phyloP scores from a whole-genome alignment of 2,113 vertebrate species.

The Larimichthys polyactis region DNA sequence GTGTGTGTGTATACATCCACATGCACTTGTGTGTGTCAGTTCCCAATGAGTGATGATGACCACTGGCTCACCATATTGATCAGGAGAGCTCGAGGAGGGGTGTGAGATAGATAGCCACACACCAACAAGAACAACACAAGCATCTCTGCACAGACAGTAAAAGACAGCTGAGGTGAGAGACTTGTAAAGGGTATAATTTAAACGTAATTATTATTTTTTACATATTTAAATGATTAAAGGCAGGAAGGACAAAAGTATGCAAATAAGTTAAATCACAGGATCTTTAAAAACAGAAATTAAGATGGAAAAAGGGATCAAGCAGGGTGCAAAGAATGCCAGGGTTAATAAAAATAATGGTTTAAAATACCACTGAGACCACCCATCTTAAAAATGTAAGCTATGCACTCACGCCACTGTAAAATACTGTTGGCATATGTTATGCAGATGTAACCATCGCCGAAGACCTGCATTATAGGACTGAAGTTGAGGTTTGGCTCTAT shows the following conservation, averaged over 20 bases:
- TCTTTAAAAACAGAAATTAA: constrained; percentile 50
- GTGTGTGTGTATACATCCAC: constrained; percentile 37
- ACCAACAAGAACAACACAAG: constrained; percentile 33
- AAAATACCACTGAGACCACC: constrained; percentile 74
- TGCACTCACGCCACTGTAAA: constrained; percentile 68
- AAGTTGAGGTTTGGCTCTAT: constrained; percentile 30
- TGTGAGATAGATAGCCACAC: constrained; percentile 63
- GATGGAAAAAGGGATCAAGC: constrained; percentile 52
- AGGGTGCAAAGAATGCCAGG: constrained; percentile 65
- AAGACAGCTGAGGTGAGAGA: constrained; percentile 9
- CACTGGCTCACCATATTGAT: constrained; percentile 76
- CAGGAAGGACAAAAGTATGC: constrained; percentile 20
- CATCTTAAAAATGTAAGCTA: constrained; percentile 72
- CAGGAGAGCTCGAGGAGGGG: constrained; percentile 50
- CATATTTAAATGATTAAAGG: constrained; percentile 50
- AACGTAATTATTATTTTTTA: constrained; percentile 24
- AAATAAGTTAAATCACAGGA: constrained; percentile 46
- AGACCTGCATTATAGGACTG: constrained; percentile 31
- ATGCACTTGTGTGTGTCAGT: constrained; percentile 57
- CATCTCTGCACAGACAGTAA: constrained; percentile 16
- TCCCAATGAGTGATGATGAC: constrained; percentile 76
- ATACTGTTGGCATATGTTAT: constrained; percentile 70
- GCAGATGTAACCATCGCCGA: constrained; percentile 71
- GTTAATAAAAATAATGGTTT: constrained; percentile 77
- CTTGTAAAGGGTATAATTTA: constrained; percentile 18